These are phyloP conservation scores for Neoitamus cyanurus DNA, from an alignment of 2,888 invertebrate genomes.

Conservation along the genomic window DNA sequence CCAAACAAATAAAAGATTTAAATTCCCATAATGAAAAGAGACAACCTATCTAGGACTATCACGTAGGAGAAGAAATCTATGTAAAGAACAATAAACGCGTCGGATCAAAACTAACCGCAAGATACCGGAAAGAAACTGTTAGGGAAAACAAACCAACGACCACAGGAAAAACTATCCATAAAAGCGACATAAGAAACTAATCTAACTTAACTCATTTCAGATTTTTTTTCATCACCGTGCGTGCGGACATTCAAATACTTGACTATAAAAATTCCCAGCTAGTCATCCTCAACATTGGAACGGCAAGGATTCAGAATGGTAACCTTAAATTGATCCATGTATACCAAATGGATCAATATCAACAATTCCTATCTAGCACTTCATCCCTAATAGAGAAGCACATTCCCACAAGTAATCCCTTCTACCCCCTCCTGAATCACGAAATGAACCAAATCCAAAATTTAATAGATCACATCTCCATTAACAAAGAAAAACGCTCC, in stretches of 20 bases:
- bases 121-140: slow-evolving; percentile 12
- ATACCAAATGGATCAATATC: neutral
- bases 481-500: neutral
- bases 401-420: neutral
- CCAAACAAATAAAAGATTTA: slow-evolving; percentile 36
- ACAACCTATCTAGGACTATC: slow-evolving; percentile 37
- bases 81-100: slow-evolving; percentile 33
- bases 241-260: neutral
- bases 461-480: slow-evolving; percentile 2
- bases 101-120: slow-evolving; percentile 14
- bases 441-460: slow-evolving; percentile 21
- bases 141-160: slow-evolving; percentile 21
- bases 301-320: neutral
- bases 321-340: neutral
- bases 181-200: neutral
- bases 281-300: neutral
- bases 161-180: neutral
- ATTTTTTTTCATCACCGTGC: neutral
- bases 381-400: neutral
- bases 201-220: neutral
- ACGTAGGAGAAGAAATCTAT: slow-evolving; percentile 34
- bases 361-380: neutral
- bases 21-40: slow-evolving; percentile 28
- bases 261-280: neutral
- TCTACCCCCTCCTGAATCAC: neutral